Evolutionary conservation across 1,140 invertebrate species (phyloP), one percentile per base, ranked within the genome.

Genomic region (Atta colombica): DNA sequence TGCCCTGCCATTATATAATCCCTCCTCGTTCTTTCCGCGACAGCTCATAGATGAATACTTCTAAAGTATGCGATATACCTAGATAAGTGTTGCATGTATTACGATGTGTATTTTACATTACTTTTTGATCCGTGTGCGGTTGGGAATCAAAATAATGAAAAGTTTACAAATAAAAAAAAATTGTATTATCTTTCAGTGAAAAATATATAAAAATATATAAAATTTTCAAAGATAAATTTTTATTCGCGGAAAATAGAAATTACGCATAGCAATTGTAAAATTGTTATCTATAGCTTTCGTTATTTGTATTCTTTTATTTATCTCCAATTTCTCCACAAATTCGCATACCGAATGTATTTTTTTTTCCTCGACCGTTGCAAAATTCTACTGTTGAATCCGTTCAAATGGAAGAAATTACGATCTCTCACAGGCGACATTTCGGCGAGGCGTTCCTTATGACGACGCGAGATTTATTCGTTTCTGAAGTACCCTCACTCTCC

Each of bases 1-100:
- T 74, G 80, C 80, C 69, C 55, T 25, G 69, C 80, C 80, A 84
- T 84, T 84, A 84, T 84, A 84, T 84, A 84, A 84, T 75, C 69
- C 39, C 39, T 75, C 69, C 35, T 58, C 78, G 78, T 71, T 35
- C 53, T 81, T 74, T 60, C 39, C 39, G 58, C 80, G 55, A 49
- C 80, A 51, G 69, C 69, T 75, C 80, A 61, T 74, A 84, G 55
- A 28, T 74, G 68, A 75, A 28, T 75, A 74, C 39, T 74, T 61
- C 14, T 35, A 10, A 49, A 81, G 78, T 61, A 49, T 39, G 45
- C 80, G 68, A 49, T 69, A 68, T 66, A 55, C 31, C 18, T 58
- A 80, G 28, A 69, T 81, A 75, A 74, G 58, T 45, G 55, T 58
- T 39, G 39, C 78, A 28, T 25, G 77, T 35, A n/a, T 68, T 25